Percentiles rank a stretch among this genome's conserved stretches.
Evolutionary conservation across 2,797 vertebrate genomes (phyloP).

Genomic region (Meda fulgida): DNA sequence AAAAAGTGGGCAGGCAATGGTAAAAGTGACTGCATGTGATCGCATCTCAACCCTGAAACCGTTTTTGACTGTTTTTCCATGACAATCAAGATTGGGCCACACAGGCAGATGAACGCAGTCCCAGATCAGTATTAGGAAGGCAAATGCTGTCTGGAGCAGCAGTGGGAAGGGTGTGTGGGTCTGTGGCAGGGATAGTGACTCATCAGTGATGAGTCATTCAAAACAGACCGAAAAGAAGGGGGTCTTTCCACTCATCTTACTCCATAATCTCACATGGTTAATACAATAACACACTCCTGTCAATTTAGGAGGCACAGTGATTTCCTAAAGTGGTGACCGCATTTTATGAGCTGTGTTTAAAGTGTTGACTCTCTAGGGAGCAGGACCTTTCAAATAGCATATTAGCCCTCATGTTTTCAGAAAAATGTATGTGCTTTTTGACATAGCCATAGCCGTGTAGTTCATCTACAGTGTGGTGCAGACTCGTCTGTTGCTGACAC

Average conservation of each 20-base stretch:
- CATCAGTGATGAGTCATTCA: constrained; percentile 60
- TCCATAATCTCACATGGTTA: constrained; percentile 51
- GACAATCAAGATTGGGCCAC: background rate
- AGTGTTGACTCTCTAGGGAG: constrained; percentile 4
- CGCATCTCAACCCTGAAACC: background rate
- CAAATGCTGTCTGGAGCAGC: background rate
- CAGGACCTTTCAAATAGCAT: background rate
- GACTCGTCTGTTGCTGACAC: constrained; percentile 5
- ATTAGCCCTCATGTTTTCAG: constrained; percentile 15
- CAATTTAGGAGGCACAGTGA: constrained; percentile 62
- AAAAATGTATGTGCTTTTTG: background rate
- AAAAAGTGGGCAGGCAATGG: background rate
- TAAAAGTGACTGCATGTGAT: no score
- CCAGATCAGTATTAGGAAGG: constrained; percentile 14
- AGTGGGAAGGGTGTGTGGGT: constrained; percentile 33
- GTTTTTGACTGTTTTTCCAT: background rate
- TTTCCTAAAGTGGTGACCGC: constrained; percentile 53
- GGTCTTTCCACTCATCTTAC: constrained; percentile 34
- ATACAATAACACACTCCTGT: constrained; percentile 58
- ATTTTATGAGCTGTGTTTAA: constrained; percentile 16
- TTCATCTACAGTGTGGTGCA: constrained; percentile 7
- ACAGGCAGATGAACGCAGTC: background rate
- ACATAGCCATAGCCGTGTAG: background rate
- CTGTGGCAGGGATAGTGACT: constrained; percentile 34
- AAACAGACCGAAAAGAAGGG: constrained; percentile 26